Evolutionary conservation across 2,888 invertebrate species (phyloP), one percentile per base, ranked within the genome.

Genomic region (Aromia moschata): DNA sequence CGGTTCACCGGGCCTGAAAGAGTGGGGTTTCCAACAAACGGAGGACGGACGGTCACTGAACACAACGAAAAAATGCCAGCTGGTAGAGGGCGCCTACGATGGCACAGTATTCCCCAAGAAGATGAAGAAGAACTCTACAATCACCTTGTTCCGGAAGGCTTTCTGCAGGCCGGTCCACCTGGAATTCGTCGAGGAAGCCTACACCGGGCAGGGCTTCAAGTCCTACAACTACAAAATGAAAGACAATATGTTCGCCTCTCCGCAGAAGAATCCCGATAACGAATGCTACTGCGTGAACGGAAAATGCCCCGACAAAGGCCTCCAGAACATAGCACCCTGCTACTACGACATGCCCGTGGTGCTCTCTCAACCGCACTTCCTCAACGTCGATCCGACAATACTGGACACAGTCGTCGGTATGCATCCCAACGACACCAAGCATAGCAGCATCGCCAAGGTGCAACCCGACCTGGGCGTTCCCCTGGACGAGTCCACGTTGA

Each of bases 381-480:
- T 85, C 67, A 85, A 89, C 66, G 86, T 85, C 0, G 89, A 89
- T 75, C 84, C 85, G 0, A 78, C 77, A 33, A 77, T 89, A 4
- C 64, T 86, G 16, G 81, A 86, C 0, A 83, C 83, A 0, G 82
- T 91, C 0, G 84, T 85, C 2, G 91, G 91, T 7, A 74, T 91
- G 45, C 54, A 68, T 0, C 93, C 93, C 0, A 81, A 86, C 45
- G 79, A 78, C 31, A 79, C 84, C 3, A 83, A 82, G 40, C 87
- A 87, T 65, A 83, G 77, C 65, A 81, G 85, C 0, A 81, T 81
- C 46, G 81, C 92, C 25, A 85, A 88, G 67, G 81, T 93, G 53
- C 91, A 93, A 77, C 91, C 92, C 86, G 83, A 83, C 54, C 67
- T 89, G 2, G 93, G 92, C 5, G 82, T 89, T 0, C 90, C 92